Evolutionary conservation across 2,113 vertebrate species (phyloP).

Genomic region (Trematocara variabile): DNA sequence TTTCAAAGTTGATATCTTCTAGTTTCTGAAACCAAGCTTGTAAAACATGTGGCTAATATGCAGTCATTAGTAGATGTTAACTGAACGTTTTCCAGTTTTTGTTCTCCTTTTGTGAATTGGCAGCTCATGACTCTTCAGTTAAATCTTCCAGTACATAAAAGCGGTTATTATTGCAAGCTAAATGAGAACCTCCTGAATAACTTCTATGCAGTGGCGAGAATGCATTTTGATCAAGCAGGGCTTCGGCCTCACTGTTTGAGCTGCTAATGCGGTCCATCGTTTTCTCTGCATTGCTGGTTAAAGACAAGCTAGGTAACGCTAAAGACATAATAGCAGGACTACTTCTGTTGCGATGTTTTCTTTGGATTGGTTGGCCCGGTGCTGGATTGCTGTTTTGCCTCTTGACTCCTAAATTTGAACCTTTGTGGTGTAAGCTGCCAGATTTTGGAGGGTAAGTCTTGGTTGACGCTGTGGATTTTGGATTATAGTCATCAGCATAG

Average conservation of each 20-base stretch:
- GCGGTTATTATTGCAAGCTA: not conserved
- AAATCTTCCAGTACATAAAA: not conserved
- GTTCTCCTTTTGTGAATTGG: not conserved
- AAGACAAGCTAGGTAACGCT: fast-evolving
- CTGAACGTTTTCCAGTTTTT: not conserved
- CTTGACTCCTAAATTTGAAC: not conserved
- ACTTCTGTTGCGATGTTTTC: not conserved
- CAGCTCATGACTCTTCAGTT: not conserved
- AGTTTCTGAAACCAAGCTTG: not conserved
- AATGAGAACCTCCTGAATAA: not conserved
- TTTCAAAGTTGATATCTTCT: not conserved
- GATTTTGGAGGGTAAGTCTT: not conserved
- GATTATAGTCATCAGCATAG: not conserved
- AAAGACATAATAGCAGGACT: not conserved
- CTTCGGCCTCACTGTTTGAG: not conserved
- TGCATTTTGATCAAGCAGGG: not conserved
- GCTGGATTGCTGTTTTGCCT: not conserved
- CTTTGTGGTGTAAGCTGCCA: not conserved
- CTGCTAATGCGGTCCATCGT: fast-evolving
- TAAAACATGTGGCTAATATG: not conserved
- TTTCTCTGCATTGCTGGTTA: not conserved
- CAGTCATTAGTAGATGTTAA: not conserved
- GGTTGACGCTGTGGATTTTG: not conserved
- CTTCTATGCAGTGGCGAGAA: not conserved
- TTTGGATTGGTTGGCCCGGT: not conserved